Percentiles rank a stretch among this genome's conserved stretches.
Conservation (phyloP, 2,888 invertebrate genomes). For the Bhutanitis thaidina region DNA sequence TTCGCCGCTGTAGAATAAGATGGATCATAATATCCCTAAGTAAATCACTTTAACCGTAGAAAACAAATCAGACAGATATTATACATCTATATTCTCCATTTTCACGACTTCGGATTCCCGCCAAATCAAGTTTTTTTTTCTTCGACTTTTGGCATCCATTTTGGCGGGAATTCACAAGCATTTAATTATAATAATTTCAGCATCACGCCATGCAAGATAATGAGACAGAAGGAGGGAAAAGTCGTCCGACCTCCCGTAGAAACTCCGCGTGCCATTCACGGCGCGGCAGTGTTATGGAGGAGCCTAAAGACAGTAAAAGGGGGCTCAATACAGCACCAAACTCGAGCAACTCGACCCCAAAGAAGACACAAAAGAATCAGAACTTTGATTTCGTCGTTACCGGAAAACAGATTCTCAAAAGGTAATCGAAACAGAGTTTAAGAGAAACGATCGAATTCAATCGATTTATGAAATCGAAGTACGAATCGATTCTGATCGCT, state of each 20-base stretch:
- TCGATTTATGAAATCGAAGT: no score
- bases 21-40: no score
- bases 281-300: conserved; percentile 44
- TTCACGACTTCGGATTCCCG: no score
- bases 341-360: conserved; percentile 48
- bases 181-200: neutral
- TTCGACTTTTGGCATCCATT: no score
- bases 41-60: no score
- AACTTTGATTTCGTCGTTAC: conserved; percentile 61
- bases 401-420: conserved; percentile 59
- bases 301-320: conserved; percentile 31
- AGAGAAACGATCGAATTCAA: no score
- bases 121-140: no score
- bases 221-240: conserved; percentile 38
- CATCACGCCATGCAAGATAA: conserved; percentile 17
- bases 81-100: no score
- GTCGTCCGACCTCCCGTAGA: conserved; percentile 49
- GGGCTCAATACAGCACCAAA: conserved; percentile 29
- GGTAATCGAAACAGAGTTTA: conserved; percentile 25
- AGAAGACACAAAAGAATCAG: conserved; percentile 40
- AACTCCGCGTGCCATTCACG: conserved; percentile 53
- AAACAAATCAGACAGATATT: no score
- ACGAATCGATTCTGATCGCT: no score
- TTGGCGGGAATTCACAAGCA: no score
- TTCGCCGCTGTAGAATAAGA: no score